Evolutionary conservation across 2,113 vertebrate species (phyloP).

Genomic region (Desmodus rotundus): DNA sequence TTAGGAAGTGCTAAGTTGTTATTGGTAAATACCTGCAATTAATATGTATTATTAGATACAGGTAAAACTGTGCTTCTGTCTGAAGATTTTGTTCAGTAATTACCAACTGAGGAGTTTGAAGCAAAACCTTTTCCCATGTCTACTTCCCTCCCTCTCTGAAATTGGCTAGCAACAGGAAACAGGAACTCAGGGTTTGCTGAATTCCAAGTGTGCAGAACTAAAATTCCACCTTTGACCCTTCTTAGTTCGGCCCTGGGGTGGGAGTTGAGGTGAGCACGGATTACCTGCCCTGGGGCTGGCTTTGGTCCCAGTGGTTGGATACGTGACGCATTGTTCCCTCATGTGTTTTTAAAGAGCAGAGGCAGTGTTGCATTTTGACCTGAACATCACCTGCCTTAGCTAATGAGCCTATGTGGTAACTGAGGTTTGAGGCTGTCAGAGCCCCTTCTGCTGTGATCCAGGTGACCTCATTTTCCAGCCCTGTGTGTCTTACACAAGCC

Average conservation of each 20-base stretch:
- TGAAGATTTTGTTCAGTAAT: conserved; percentile 24
- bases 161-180: neutral
- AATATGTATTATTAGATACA: neutral
- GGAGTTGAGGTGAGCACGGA: neutral
- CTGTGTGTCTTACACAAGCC: neutral
- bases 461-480: neutral
- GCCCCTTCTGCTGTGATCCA: neutral
- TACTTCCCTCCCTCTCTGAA: neutral
- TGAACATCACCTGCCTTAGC: neutral
- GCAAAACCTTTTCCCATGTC: neutral
- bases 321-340: neutral
- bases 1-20: neutral
- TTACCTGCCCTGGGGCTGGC: neutral
- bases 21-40: neutral
- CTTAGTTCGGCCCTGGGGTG: too few relatives aligned
- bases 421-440: neutral
- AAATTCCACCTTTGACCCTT: neutral
- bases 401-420: neutral
- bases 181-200: neutral
- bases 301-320: neutral
- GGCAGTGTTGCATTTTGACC: neutral
- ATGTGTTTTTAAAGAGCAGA: neutral
- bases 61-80: neutral
- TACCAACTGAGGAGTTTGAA: neutral
- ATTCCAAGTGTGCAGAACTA: neutral